phyloP scores from a whole-genome alignment of 2,113 vertebrate species.

The Thermophis baileyi region DNA sequence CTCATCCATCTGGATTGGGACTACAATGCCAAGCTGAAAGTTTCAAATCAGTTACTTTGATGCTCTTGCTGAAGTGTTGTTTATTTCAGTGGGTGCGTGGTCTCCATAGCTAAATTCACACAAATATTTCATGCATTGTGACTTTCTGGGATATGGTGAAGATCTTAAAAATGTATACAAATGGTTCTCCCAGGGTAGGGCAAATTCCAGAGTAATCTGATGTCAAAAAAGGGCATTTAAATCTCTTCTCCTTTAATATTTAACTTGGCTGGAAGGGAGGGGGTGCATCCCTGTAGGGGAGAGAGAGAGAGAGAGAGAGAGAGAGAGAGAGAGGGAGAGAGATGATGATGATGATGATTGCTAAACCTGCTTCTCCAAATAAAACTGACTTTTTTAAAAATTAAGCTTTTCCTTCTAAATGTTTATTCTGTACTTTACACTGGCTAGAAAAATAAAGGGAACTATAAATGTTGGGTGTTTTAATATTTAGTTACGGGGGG shows the following conservation, averaged over 20 bases:
- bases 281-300: no score
- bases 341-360: background rate
- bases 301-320: no score
- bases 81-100: background rate
- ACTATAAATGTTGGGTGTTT: background rate
- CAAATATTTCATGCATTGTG: background rate
- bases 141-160: background rate
- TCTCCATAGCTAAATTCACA: background rate
- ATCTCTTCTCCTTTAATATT: background rate
- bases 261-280: background rate
- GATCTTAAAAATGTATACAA: background rate
- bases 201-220: background rate
- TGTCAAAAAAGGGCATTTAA: background rate
- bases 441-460: background rate
- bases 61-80: background rate
- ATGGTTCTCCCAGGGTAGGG: background rate
- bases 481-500: background rate
- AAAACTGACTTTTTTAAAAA: background rate
- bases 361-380: background rate
- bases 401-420: background rate
- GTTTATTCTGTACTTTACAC: background rate
- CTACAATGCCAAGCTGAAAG: background rate
- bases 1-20: slow-evolving; percentile 8
- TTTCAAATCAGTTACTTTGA: background rate
- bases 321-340: no score